These are phyloP conservation scores for Drosophila neonasuta DNA, from an alignment of 2,888 invertebrate species.

Conservation along the genomic window DNA sequence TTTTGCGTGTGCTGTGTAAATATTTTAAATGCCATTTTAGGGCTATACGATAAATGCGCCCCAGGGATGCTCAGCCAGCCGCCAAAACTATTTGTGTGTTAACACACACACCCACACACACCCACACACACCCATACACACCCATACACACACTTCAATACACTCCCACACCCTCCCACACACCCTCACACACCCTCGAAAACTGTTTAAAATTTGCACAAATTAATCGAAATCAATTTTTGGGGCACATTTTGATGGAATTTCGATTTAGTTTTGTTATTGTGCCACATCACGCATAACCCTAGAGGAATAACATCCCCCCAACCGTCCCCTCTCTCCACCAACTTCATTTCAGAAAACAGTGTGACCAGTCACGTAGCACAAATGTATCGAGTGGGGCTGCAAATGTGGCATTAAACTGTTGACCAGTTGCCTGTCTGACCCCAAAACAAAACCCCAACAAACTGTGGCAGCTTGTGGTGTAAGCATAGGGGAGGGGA, in stretches of 20 bases:
- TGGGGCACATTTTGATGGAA: slow-evolving; percentile 43
- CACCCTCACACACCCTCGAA: background rate
- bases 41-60: slow-evolving; percentile 55
- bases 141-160: too few relatives aligned
- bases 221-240: slow-evolving; percentile 76
- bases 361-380: slow-evolving; percentile 74
- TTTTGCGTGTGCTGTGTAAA: slow-evolving; percentile 62
- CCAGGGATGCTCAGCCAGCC: slow-evolving; percentile 38
- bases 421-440: slow-evolving; percentile 55
- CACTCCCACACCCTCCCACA: background rate
- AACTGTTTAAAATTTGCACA: slow-evolving; percentile 68
- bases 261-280: slow-evolving; percentile 48
- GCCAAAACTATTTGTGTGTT: slow-evolving; percentile 52
- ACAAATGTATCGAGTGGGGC: slow-evolving; percentile 73
- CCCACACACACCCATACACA: slow-evolving; percentile 3
- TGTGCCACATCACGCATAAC: slow-evolving; percentile 42
- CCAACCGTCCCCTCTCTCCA: too few relatives aligned
- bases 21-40: slow-evolving; percentile 66
- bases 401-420: slow-evolving; percentile 70
- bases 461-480: slow-evolving; percentile 60
- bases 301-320: slow-evolving; percentile 21
- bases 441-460: slow-evolving; percentile 17
- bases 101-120: slow-evolving; percentile 7
- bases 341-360: slow-evolving; percentile 13
- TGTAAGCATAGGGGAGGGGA: background rate